Base-by-base conservation (phyloP, 2,797 vertebrate species). In the Sciurus vulgaris region DNA sequence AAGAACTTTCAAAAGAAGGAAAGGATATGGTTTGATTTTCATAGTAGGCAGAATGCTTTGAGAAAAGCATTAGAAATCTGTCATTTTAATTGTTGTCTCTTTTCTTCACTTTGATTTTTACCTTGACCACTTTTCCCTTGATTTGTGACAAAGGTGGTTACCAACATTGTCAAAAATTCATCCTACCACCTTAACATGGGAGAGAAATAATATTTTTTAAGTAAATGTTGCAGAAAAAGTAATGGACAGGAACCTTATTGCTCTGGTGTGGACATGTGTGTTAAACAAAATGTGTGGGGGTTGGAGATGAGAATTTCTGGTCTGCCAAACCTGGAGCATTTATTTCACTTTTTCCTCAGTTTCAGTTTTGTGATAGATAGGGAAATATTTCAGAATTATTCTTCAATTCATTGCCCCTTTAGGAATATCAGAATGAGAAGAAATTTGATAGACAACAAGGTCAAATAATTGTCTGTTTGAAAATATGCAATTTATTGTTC, bases 81-180 rank as follows among this genome's bases (percentile, higher is more conserved):
- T 67, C 4, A 30, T 2, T 65, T 49, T 30, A 59, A 51, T n/a
- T 38, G n/a, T 79, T n/a, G 0, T 38, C 18, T 67, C 8, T 15
- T 41, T 24, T 89, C 33, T 69, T 91, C 61, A 8, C 82, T 86
- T 84, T 88, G 12, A 30, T 24, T 85, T 79, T 76, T 3, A 28
- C 54, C 35, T 38, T 74, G 5, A 1, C 0, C 6, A 18, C 1
- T 65, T 56, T 83, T 33, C 15, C 4, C 8, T 26, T 0, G 1
- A 38, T 2, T 56, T 89, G 22, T 59, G 22, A 51, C 2, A 51
- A 69, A 76, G 3, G 65, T 33, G 4, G 33, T 4, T 67, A 67
- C 2, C 7, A 30, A 2, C 4, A 14, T n/a, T 47, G 26, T 85
- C 7, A 54, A 17, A 87, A 84, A 7, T 77, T 49, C 56, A 63